Evolutionary conservation across 1,140 invertebrate species (phyloP), one percentile per base, ranked within the genome.

Genomic region (Brachionus plicatilis): DNA sequence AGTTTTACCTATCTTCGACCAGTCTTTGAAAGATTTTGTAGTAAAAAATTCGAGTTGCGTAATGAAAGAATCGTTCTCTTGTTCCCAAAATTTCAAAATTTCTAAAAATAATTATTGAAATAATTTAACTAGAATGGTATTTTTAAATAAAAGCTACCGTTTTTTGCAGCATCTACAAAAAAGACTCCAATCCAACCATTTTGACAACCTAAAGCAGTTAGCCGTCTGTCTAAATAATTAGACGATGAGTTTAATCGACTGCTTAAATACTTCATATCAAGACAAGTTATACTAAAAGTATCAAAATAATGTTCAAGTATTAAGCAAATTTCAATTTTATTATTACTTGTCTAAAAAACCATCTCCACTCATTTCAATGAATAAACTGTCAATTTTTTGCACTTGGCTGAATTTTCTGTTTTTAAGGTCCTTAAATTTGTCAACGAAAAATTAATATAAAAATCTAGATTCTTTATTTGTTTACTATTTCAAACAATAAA

Each of bases 21-120:
- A 82, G 7, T 60, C 53, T 24, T 12, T 11, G 27, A 12, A 1
- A 20, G 53, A 82, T 47, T 82, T 68, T 33, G 27, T 60, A 1
- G 79, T 82, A 27, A 82, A 82, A 33, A 82, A 82, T 27, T 82
- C 7, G 41, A 82, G 65, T 43, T 82, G 79, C 6, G 79, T 82
- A 41, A 82, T 82, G 4, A 82, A 82, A 9, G 79, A 82, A 37
- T 82, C 79, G 14, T 68, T 60, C 11, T 60, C 79, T 41, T 82
- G 20, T 37, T 82, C 53, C 79, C 79, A 82, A 43, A 43, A 68
- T 68, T 65, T 60, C 37, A 82, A 68, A 37, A 82, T 82, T 47
- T 82, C 79, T 82, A 8, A 65, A 20, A 65, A 41, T 33, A 9
- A 65, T 33, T 45, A 43, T 14, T 50, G 11, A 50, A 50, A 45